Evolutionary conservation across 2,113 vertebrate genomes (phyloP).

Genomic region (Ailurus styani): DNA sequence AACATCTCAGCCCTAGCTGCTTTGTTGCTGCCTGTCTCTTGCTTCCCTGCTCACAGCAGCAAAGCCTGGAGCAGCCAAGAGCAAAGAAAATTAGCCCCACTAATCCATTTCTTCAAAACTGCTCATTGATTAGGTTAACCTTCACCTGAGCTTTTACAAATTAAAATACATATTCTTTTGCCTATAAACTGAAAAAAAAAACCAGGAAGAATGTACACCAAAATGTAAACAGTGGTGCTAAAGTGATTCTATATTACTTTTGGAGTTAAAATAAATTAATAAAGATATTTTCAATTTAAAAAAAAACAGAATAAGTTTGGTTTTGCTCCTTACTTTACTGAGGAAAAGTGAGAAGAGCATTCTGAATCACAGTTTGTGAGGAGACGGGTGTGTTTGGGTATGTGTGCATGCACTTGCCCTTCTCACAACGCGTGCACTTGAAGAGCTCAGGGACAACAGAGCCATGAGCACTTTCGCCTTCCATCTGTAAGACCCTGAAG

Average conservation of each 20-base stretch:
- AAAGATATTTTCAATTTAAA: neutral
- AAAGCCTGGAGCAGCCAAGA: slow-evolving; percentile 1
- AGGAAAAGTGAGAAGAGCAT: neutral
- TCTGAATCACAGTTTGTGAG: neutral
- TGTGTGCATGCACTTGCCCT: neutral
- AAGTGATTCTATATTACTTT: neutral
- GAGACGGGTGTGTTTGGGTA: neutral
- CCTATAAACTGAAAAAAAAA: neutral
- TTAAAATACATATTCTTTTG: slow-evolving; percentile 9
- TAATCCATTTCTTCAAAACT: slow-evolving; percentile 3
- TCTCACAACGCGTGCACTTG: neutral
- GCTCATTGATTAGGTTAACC: neutral
- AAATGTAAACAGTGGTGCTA: neutral
- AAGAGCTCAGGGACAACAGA: neutral
- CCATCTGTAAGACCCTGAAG: slow-evolving; percentile 47
- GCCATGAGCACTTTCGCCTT: slow-evolving; percentile 34
- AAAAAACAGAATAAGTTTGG: neutral
- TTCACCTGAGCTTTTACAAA: neutral
- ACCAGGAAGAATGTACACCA: neutral
- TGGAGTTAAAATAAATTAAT: slow-evolving; percentile 26
- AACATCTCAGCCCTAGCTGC: neutral
- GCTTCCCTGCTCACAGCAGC: neutral
- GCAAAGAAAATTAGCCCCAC: neutral
- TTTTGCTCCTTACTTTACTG: neutral
- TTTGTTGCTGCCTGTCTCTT: neutral